Evolutionary conservation across 2,888 invertebrate genomes (phyloP).

Genomic region (Drosophila nr. medialis): DNA sequence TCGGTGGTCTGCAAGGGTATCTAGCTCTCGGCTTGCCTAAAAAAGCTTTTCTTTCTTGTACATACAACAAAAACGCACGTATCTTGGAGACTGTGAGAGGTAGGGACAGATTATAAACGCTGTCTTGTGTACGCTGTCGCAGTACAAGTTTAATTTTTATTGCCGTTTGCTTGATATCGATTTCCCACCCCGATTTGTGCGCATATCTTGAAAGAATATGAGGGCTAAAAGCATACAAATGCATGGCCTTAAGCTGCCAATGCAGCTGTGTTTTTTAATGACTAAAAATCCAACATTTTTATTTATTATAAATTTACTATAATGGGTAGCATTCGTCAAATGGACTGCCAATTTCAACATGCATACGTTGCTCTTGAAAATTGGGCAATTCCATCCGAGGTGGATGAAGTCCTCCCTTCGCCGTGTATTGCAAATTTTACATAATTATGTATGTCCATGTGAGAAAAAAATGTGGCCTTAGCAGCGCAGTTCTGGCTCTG

Average conservation of each 20-base stretch:
- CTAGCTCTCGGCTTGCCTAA: neutral
- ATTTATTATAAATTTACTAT: neutral
- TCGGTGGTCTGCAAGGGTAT: neutral
- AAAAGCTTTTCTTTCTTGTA: neutral
- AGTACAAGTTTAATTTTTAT: neutral
- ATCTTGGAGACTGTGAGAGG: neutral
- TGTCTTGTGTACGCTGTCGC: neutral
- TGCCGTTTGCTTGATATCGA: neutral
- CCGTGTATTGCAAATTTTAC: neutral
- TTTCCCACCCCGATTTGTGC: slow-evolving; percentile 1
- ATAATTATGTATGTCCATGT: neutral
- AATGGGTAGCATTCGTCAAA: neutral
- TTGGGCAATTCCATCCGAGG: neutral
- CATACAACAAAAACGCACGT: neutral
- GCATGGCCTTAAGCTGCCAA: neutral
- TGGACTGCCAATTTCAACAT: neutral
- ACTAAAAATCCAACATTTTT: neutral
- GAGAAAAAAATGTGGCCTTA: neutral
- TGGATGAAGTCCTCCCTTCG: neutral
- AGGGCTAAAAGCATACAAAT: neutral
- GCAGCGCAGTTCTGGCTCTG: neutral
- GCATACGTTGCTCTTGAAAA: neutral
- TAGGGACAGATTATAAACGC: neutral
- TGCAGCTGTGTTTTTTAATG: neutral
- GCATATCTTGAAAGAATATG: neutral